Evolutionary conservation across 2,888 invertebrate species (phyloP).

Genomic region (Athalia cordata): DNA sequence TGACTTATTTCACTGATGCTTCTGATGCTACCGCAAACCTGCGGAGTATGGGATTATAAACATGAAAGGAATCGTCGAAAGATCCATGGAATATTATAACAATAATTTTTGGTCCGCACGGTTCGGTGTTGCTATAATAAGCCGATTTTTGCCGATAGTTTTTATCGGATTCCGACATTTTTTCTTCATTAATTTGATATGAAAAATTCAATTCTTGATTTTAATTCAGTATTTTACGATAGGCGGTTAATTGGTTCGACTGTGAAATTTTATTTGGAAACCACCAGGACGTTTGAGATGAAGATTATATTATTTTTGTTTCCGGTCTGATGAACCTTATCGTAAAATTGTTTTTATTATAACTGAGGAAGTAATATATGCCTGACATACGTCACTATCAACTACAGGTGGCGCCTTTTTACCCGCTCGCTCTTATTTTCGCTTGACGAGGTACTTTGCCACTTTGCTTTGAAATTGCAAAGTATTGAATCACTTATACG

Average conservation of each 20-base stretch:
- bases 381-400: constrained; percentile 68
- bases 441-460: constrained; percentile 21
- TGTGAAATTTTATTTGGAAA: no score
- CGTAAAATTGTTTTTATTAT: no score
- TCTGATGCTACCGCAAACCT: no score
- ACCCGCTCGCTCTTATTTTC: background rate
- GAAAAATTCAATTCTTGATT: no score
- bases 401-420: constrained; percentile 65
- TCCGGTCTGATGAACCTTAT: no score
- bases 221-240: no score
- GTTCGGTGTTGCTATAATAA: background rate
- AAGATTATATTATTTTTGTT: no score
- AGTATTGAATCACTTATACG: constrained; percentile 24
- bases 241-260: no score
- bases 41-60: constrained; percentile 9
- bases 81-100: background rate
- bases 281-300: no score
- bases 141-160: no score
- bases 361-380: constrained; percentile 64
- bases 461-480: constrained; percentile 26
- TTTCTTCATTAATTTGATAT: no score
- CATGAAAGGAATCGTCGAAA: background rate
- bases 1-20: constrained; percentile 1
- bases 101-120: background rate
- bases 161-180: no score